Evolutionary conservation across 2,797 vertebrate species (phyloP), one percentile per base, ranked within the genome.

Genomic region (Schizopygopsis malacanthus): DNA sequence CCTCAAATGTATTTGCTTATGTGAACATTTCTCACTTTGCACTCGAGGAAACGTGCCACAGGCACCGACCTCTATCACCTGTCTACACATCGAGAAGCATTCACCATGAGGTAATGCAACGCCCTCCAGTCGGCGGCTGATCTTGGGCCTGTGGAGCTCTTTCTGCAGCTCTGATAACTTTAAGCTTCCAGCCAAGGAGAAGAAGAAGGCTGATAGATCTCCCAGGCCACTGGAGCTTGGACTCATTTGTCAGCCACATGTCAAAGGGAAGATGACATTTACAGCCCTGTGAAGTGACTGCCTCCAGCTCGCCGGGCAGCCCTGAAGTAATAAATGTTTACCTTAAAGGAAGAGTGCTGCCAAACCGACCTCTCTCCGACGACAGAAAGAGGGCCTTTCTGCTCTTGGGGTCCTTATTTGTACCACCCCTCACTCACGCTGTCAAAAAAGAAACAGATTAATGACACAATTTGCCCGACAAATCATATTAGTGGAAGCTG

Each of bases 251-350:
- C 97, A 97, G 95, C 95, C 95, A 95, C 94, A 97, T 97, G 97
- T 97, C 97, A 97, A 97, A 97, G 95, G 95, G 96, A 97, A 96
- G 96, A 97, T 98, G 97, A 97, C 97, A 98, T 98, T 99, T 98
- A 97, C 96, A 96, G 96, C 96, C 96, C 93, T 94, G 95, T 95
- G 95, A 96, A 96, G 95, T 95, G 96, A 95, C 95, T 95, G 94
- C 96, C 96, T 96, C 95, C 95, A 96, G 96, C 95, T 96, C 94
- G 94, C 93, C 94, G 94, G 95, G 96, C 95, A 96, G 95, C 95
- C 96, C 96, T 94, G 94, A 97, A 97, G 97, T 97, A 97, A 99
- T 97, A 98, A 97, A 97, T 97, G 97, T 97, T 98, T 98, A 97
- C 96, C 96, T 97, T 97, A 96, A 97, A 96, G 95, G 97, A 96